A percentile compares a stretch with the other conserved stretches of the same genome.
phyloP scores from a whole-genome alignment of 2,888 invertebrate species.

The Spilosoma lubricipeda region DNA sequence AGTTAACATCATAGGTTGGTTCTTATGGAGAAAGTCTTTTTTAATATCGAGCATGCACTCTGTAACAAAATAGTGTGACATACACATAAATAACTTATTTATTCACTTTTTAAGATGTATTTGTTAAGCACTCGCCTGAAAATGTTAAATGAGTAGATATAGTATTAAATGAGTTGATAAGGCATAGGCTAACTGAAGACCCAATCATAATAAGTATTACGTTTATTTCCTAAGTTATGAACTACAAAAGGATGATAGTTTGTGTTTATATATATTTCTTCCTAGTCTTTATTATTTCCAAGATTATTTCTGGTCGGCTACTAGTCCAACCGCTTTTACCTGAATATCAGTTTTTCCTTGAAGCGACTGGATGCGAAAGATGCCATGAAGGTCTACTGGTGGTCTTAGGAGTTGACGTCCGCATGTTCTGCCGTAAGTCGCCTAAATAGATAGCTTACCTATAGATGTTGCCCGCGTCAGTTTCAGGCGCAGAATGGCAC shows the following conservation, averaged over 20 bases:
- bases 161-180: not conserved
- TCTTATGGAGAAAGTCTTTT: slow-evolving; percentile 43
- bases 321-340: too few relatives aligned
- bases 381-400: too few relatives aligned
- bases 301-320: too few relatives aligned
- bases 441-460: too few relatives aligned
- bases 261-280: too few relatives aligned
- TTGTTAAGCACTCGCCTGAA: slow-evolving; percentile 2
- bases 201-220: not conserved
- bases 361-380: too few relatives aligned
- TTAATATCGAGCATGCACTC: slow-evolving; percentile 61
- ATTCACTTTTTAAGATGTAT: not conserved
- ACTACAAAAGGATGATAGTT: not conserved
- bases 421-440: too few relatives aligned
- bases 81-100: not conserved
- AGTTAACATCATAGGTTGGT: slow-evolving; percentile 57
- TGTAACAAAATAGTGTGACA: slow-evolving; percentile 43
- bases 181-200: not conserved
- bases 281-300: too few relatives aligned
- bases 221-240: not conserved
- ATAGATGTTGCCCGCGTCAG: too few relatives aligned
- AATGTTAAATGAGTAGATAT: not conserved
- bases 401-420: too few relatives aligned
- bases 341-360: too few relatives aligned
- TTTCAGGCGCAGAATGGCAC: too few relatives aligned